Evolutionary conservation across 2,888 invertebrate genomes (phyloP), one percentile per base, ranked within the genome.

Genomic region (Aricia artaxerxes): DNA sequence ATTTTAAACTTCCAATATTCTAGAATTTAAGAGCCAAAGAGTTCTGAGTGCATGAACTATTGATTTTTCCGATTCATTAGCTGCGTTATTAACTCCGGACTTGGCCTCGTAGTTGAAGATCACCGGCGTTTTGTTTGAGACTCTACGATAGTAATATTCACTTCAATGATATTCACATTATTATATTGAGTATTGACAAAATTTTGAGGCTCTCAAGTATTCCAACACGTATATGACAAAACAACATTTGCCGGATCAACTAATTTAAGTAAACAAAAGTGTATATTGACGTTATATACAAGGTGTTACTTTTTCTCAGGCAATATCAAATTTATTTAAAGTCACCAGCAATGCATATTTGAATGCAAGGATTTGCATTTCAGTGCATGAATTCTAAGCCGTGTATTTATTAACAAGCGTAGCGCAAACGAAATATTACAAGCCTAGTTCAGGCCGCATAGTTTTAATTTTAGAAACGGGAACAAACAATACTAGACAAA

Each of bases 381-480:
- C 73, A 73, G 73, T 49, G 49, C 5, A 57, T 9, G 40, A 4
- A 76, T 76, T 76, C 76, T 53, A 53, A 76, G 13, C 24, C 76
- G 49, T 49, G 76, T 53, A 57, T 80, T 80, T 80, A 78, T 61
- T 79, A 80, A 82, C 80, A 79, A 80, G 80, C 80, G 79, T 79
- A 79, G 78, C 83, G 83, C 83, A 84, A 87, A 87, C 86, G 83
- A 88, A 89, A 89, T 88, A 87, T 85, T 83, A 84, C 85, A 81
- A 83, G 85, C 86, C 86, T 85, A 86, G 86, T 92, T 92, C 91
- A 88, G 89, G 85, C 91, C 89, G 89, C 92, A 90, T 92, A 92
- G 91, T 93, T 93, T 93, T 93, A 93, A 93, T 93, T 93, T 92
- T 87, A 92, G 92, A 91, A 93, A 92, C 91, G 91, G 87, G 92